Percentiles rank a stretch among this genome's conserved stretches.
Conservation (phyloP, 2,888 invertebrate species). For the Hecatera dysodea region DNA sequence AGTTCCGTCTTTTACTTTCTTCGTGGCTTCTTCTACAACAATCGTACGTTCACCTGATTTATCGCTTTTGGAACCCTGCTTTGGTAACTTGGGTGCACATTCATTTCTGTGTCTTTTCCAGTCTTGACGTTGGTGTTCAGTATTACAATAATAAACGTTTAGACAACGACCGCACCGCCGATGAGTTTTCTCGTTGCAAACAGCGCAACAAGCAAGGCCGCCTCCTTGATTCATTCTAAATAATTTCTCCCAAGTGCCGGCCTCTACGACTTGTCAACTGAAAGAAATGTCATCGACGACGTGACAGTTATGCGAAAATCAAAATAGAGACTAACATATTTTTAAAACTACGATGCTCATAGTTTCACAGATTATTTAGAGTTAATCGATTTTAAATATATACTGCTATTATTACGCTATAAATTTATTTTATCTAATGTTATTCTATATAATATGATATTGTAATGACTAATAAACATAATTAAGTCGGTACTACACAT, state of each 20-base stretch:
- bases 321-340: not conserved
- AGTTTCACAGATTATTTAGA: not conserved
- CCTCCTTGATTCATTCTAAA: constrained; percentile 89
- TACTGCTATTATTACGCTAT: not conserved
- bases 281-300: constrained; percentile 73
- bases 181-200: constrained; percentile 92
- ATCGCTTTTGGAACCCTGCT: constrained; percentile 77
- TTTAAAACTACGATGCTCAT: not conserved
- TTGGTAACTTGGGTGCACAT: constrained; percentile 88
- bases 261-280: constrained; percentile 76
- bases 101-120: constrained; percentile 94
- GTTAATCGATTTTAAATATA: not conserved
- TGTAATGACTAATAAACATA: not conserved
- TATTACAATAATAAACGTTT: constrained; percentile 94
- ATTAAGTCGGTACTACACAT: constrained; percentile 13
- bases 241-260: constrained; percentile 79
- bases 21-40: constrained; percentile 72
- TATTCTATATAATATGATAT: fast-evolving
- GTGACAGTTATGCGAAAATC: constrained; percentile 61
- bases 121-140: constrained; percentile 94
- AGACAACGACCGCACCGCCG: constrained; percentile 95
- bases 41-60: constrained; percentile 75
- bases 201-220: constrained; percentile 89
- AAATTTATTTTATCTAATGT: not conserved
- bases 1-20: constrained; percentile 72